These are phyloP conservation scores for Eumacrocentrus americanus DNA, from an alignment of 2,888 invertebrate species.

Conservation along the genomic window DNA sequence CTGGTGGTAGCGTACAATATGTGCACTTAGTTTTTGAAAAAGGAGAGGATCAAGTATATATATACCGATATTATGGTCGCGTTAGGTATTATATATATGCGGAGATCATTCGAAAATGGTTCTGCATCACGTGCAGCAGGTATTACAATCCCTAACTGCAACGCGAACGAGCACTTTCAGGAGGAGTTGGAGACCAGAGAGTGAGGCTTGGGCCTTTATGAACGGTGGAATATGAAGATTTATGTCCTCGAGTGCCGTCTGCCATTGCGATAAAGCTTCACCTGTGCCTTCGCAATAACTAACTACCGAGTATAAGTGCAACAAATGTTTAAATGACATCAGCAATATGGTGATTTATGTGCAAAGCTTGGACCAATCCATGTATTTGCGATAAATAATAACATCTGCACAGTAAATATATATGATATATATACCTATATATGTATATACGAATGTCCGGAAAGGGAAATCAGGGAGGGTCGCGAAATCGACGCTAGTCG, in stretches of 20 bases:
- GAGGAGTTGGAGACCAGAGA: too few species aligned
- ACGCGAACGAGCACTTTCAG: too few species aligned
- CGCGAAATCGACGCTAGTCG: conserved; percentile 6
- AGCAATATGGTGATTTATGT: background rate
- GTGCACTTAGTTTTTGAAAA: conserved; percentile 10
- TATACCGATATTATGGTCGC: background rate
- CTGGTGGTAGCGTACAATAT: background rate
- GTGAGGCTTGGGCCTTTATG: too few species aligned
- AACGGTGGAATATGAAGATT: background rate
- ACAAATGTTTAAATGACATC: background rate
- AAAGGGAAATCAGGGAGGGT: conserved; percentile 16
- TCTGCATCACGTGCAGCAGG: background rate
- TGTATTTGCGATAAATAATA: conserved; percentile 1
- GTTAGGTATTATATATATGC: background rate
- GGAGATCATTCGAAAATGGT: background rate
- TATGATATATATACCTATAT: too few species aligned
- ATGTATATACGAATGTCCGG: background rate
- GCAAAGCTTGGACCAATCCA: background rate
- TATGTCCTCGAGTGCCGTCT: background rate
- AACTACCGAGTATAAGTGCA: background rate
- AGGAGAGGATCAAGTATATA: background rate
- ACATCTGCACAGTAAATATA: background rate
- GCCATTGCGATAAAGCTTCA: background rate
- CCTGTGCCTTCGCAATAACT: background rate
- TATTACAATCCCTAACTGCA: too few species aligned